Evolutionary conservation across 1,140 invertebrate genomes (phyloP).

Genomic region (Cotesia typhae): DNA sequence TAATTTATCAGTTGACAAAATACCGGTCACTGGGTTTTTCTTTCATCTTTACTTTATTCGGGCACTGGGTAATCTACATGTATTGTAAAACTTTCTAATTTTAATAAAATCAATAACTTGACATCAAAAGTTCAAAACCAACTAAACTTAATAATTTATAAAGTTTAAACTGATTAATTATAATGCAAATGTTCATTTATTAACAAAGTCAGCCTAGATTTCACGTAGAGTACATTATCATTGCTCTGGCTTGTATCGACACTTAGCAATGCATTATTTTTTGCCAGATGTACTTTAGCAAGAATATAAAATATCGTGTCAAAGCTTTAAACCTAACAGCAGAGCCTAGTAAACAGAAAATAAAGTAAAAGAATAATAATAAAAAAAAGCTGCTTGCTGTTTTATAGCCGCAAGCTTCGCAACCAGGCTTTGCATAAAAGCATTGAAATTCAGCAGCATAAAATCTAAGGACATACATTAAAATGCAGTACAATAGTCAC

Average conservation of each 20-base stretch:
- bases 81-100: too few species aligned
- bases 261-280: too few species aligned
- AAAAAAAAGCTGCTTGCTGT: not conserved
- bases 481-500: not conserved
- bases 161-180: too few species aligned
- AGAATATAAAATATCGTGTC: not conserved
- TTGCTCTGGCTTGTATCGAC: too few species aligned
- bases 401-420: slow-evolving; percentile 5
- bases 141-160: too few species aligned
- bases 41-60: too few species aligned
- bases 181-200: too few species aligned
- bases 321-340: too few species aligned
- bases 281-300: not conserved
- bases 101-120: slow-evolving; percentile 7
- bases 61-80: too few species aligned
- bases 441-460: not conserved
- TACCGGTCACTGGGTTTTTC: too few species aligned
- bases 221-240: slow-evolving; percentile 2
- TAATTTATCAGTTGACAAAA: not conserved
- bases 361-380: not conserved
- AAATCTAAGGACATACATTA: not conserved
- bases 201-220: too few species aligned
- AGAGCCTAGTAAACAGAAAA: not conserved
- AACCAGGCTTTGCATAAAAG: not conserved
- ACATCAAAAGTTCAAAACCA: not conserved